These are phyloP conservation scores for Thalassophryne amazonica DNA, from an alignment of 2,797 vertebrate species.

Conservation along the genomic window DNA sequence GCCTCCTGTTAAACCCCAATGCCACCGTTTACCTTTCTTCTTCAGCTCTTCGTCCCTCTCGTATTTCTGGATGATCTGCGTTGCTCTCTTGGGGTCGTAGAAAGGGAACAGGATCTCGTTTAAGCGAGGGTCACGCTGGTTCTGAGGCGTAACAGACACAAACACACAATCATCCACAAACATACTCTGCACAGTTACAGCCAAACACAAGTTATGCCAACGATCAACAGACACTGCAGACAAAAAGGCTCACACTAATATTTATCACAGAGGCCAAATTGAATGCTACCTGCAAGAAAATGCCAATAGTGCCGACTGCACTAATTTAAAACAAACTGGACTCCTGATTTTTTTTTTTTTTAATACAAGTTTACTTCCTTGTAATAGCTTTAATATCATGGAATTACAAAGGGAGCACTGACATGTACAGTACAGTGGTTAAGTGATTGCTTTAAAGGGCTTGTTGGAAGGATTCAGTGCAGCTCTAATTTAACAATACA, in stretches of 20 bases:
- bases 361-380: neutral
- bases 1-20: neutral
- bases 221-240: neutral
- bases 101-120: slow-evolving; percentile 99
- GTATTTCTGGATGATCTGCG: slow-evolving; percentile 95
- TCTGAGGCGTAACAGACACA: slow-evolving; percentile 69
- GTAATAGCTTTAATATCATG: neutral
- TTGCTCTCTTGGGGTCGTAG: slow-evolving; percentile 94
- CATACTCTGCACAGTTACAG: neutral
- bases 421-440: slow-evolving; percentile 3
- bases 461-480: slow-evolving; percentile 15
- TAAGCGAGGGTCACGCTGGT: slow-evolving; percentile 95
- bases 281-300: slow-evolving; percentile 7
- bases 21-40: slow-evolving; percentile 84
- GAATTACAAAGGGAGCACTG: neutral
- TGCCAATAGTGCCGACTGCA: slow-evolving; percentile 1
- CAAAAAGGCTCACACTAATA: slow-evolving; percentile 1
- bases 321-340: too few species aligned
- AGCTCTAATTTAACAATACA: slow-evolving; percentile 28
- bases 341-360: too few species aligned
- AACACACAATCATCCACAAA: slow-evolving; percentile 10
- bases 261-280: slow-evolving; percentile 4
- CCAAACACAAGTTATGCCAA: neutral
- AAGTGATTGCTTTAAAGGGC: slow-evolving; percentile 10
- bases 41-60: slow-evolving; percentile 90